A percentile compares a stretch with the other conserved stretches of the same genome.
Evolutionary conservation across 2,888 invertebrate genomes (phyloP).

Genomic region (Mythimna pallens): DNA sequence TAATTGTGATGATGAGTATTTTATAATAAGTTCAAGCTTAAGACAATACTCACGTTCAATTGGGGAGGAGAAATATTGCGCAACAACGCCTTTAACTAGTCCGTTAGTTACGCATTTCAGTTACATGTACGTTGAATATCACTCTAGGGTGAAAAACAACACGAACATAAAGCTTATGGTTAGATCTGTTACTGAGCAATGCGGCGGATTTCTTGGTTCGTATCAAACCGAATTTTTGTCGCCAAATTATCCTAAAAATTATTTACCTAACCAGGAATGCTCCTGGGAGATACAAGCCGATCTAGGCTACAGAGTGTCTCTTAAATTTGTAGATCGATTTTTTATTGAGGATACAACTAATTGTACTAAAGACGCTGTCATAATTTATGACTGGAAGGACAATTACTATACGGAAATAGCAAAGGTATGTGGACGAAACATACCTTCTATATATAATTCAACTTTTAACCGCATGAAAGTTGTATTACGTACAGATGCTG

Average conservation of each 20-base stretch:
- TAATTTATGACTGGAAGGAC: slow-evolving; percentile 91
- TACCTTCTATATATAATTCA: slow-evolving; percentile 91
- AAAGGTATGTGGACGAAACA: slow-evolving; percentile 93
- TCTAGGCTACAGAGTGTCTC: slow-evolving; percentile 92
- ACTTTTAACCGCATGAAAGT: slow-evolving; percentile 92
- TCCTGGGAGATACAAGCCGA: slow-evolving; percentile 93
- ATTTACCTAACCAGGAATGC: slow-evolving; percentile 95
- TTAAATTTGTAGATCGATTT: slow-evolving; percentile 93
- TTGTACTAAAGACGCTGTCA: slow-evolving; percentile 94
- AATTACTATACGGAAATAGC: slow-evolving; percentile 89
- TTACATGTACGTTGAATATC: slow-evolving; percentile 93
- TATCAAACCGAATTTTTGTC: slow-evolving; percentile 85
- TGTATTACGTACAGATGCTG: slow-evolving; percentile 93
- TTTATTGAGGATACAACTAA: slow-evolving; percentile 93
- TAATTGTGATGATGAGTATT: slow-evolving; percentile 81
- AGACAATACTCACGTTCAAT: slow-evolving; percentile 87
- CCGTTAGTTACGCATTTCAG: slow-evolving; percentile 87
- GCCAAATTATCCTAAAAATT: slow-evolving; percentile 92
- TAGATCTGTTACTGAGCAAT: slow-evolving; percentile 88
- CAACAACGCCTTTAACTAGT: slow-evolving; percentile 83
- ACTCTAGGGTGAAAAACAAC: slow-evolving; percentile 84
- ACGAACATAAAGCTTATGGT: slow-evolving; percentile 75
- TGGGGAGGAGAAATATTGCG: slow-evolving; percentile 91
- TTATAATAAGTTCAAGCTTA: slow-evolving; percentile 84
- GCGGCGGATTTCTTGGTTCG: slow-evolving; percentile 92